Conservation (phyloP, 2,888 invertebrate genomes). For the Andrena camellia region DNA sequence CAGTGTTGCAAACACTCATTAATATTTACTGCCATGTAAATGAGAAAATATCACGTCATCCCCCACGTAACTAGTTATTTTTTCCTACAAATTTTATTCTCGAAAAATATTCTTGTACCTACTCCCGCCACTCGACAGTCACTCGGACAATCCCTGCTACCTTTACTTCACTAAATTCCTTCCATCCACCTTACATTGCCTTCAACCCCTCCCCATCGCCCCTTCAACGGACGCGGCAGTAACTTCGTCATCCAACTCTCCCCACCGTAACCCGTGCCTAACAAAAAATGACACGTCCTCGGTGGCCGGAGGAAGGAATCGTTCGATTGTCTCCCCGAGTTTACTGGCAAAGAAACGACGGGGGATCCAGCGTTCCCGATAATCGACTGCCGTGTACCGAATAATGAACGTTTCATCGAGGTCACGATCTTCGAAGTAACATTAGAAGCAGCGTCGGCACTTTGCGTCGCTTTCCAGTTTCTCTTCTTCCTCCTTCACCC, state of each 20-base stretch:
- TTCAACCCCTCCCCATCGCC: background rate
- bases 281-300: background rate
- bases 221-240: background rate
- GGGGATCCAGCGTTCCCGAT: constrained; percentile 46
- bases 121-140: too few relatives aligned
- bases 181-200: background rate
- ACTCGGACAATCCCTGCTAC: too few relatives aligned
- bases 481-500: background rate
- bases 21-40: too few relatives aligned
- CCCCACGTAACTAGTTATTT: too few relatives aligned
- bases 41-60: too few relatives aligned
- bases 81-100: too few relatives aligned
- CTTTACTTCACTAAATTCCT: background rate
- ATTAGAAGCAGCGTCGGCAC: constrained; percentile 47
- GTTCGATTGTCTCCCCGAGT: constrained; percentile 8
- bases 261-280: background rate
- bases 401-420: constrained; percentile 65
- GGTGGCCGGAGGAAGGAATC: background rate
- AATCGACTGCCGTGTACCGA: constrained; percentile 59
- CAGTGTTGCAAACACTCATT: too few relatives aligned
- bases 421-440: constrained; percentile 55
- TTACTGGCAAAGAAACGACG: constrained; percentile 43
- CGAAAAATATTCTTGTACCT: too few relatives aligned
- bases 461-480: constrained; percentile 15
- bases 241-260: background rate